Conservation (phyloP, 2,888 invertebrate species). For the Zeuzera pyrina region DNA sequence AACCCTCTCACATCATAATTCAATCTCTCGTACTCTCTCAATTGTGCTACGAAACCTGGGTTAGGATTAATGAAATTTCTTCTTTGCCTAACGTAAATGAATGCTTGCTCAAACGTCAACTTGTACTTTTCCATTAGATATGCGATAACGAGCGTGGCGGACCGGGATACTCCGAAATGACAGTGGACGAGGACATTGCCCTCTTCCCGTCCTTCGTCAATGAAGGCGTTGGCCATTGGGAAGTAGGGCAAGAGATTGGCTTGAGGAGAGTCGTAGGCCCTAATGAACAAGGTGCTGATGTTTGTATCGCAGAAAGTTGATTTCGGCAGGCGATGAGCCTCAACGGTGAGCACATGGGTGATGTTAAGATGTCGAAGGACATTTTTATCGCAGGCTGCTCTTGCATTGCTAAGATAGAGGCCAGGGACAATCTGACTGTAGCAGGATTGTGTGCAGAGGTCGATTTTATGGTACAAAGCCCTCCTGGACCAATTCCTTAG, state of each 20-base stretch:
- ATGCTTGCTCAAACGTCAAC: conserved; percentile 89
- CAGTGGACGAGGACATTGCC: conserved; percentile 91
- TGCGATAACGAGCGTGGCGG: conserved; percentile 95
- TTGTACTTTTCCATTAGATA: conserved; percentile 93
- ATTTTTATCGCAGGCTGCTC: conserved; percentile 46
- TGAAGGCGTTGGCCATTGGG: conserved; percentile 63
- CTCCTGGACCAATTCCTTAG: conserved; percentile 51
- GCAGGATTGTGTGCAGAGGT: conserved; percentile 57
- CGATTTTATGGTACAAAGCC: conserved; percentile 46
- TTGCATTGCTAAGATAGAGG: conserved; percentile 59
- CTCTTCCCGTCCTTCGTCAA: conserved; percentile 74
- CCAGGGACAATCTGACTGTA: conserved; percentile 53
- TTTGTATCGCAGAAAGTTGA: conserved; percentile 43
- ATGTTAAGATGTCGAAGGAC: conserved; percentile 52
- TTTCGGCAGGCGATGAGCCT: conserved; percentile 50
- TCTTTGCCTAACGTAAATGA: conserved; percentile 86
- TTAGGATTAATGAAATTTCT: conserved; percentile 95
- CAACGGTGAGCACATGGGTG: conserved; percentile 65
- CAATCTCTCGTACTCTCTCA: conserved; percentile 76
- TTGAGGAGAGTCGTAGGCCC: conserved; percentile 57
- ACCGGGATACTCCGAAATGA: conserved; percentile 95
- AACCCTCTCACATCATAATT: conserved; percentile 49
- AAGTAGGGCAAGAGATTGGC: conserved; percentile 62
- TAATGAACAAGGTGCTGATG: conserved; percentile 58
- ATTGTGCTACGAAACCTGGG: conserved; percentile 93